Evolutionary conservation across 2,113 vertebrate genomes (phyloP).

Genomic region (Hucho hucho): DNA sequence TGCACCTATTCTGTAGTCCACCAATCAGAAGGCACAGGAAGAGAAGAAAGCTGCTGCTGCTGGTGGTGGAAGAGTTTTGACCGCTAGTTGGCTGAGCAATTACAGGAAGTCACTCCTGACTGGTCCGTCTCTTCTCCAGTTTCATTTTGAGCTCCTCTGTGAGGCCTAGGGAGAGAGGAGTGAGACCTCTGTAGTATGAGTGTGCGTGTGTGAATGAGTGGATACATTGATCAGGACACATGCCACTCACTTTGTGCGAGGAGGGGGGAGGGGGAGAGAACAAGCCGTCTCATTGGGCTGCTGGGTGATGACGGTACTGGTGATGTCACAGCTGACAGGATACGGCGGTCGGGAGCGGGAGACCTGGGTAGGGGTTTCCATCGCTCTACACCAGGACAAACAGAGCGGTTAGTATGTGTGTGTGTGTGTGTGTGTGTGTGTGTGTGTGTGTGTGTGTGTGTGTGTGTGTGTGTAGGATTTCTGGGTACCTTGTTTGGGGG

Average conservation of each 20-base stretch:
- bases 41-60: conserved; percentile 48
- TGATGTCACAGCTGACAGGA: conserved; percentile 60
- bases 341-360: conserved; percentile 64
- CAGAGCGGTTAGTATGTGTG: not conserved
- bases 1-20: conserved; percentile 47
- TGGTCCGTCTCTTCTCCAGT: conserved; percentile 73
- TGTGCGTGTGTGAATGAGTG: not conserved
- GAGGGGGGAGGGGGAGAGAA: conserved; percentile 71
- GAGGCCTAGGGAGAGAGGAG: conserved; percentile 51
- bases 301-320: conserved; percentile 73
- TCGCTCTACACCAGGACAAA: conserved; percentile 46
- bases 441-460: not conserved
- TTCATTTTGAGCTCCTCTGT: conserved; percentile 77
- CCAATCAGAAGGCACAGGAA: conserved; percentile 69
- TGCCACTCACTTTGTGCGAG: conserved; percentile 70
- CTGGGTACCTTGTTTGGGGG: conserved; percentile 74
- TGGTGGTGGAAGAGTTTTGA: conserved; percentile 40
- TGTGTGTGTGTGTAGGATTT: not conserved
- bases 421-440: not conserved
- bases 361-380: conserved; percentile 68
- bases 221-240: not conserved
- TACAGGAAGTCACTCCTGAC: conserved; percentile 63
- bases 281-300: conserved; percentile 75
- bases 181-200: not conserved
- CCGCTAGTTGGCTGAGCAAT: conserved; percentile 16